Base-by-base conservation (phyloP, 2,797 vertebrate species). In the Myotis pilosus region DNA sequence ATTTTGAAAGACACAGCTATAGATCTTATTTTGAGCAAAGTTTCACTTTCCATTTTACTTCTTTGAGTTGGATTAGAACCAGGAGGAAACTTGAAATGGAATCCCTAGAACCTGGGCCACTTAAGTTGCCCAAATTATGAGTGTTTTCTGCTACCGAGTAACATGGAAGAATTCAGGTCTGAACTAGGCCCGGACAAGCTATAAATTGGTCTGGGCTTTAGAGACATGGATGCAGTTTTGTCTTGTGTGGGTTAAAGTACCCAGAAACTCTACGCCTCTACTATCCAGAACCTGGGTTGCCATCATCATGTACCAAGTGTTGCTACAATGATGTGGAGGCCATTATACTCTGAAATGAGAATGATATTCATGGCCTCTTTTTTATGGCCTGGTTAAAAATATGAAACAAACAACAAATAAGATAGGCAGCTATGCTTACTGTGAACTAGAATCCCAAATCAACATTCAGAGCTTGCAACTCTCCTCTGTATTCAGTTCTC, bases 401-500 rank as follows among this genome's bases (percentile, higher is more conserved):
- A 84, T 15, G 64, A 93, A 75, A 41, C 28, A 87, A 57, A 69
- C 22, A 94, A 30, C 33, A 76, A 82, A 30, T 78, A 51, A 89
- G 90, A 89, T 8, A 81, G 75, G 15, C n/a, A 68, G 44, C 81
- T 66, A 71, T 1, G 49, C 2, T 82, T 89, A 75, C 4, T 90
- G 16, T 66, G 57, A 89, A 75, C 68, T 38, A 20, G 47, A 94
- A 55, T 60, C 33, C 62, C 62, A 76, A 81, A 66, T 93, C 78
- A 78, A 47, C 60, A 86, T 93, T 95, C 36, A 68, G 0, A 33
- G 71, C 25, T 81, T 85, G 38, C 15, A 64, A 44, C 33, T 91
- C 44, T 89, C n/a, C 3, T 76, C 19, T 75, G 66, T 91, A 69
- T 97, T 94, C 69, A 88, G 17, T 91, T 84, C 30, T 82, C 55